Evolutionary conservation across 2,888 invertebrate species (phyloP).

Genomic region (Dermolepida albohirtum): DNA sequence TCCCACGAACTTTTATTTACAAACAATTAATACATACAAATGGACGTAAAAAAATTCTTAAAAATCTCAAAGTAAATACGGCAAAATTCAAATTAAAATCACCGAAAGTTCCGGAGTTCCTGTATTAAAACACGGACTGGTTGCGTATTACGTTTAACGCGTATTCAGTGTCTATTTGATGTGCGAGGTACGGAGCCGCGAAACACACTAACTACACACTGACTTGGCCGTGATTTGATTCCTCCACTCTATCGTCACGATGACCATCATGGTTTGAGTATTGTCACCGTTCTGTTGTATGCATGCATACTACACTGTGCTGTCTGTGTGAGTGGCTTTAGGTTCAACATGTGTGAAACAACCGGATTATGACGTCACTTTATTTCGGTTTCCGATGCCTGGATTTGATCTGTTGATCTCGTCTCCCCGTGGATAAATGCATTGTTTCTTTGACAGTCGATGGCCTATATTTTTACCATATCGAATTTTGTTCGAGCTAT

Average conservation of each 20-base stretch:
- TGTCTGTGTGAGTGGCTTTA: conserved; percentile 46
- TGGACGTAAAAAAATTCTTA: not conserved
- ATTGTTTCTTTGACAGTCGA: conserved; percentile 17
- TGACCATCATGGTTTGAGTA: conserved; percentile 56
- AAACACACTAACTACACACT: conserved; percentile 60
- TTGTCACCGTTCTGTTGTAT: conserved; percentile 29
- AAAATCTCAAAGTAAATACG: not conserved
- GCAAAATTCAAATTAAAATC: not conserved
- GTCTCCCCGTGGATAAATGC: conserved; percentile 6
- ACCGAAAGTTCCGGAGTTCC: conserved; percentile 7
- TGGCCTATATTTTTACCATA: conserved; percentile 10
- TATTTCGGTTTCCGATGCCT: conserved; percentile 24
- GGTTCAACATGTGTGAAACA: conserved; percentile 51
- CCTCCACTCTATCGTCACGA: conserved; percentile 57
- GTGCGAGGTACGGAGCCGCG: conserved; percentile 59
- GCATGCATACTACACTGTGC: conserved; percentile 24
- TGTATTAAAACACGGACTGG: conserved; percentile 29
- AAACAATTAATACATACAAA: not conserved
- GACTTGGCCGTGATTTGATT: conserved; percentile 50
- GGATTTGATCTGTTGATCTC: conserved; percentile 30
- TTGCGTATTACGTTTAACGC: conserved; percentile 23
- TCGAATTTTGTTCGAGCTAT: not conserved
- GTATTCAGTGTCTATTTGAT: conserved; percentile 50
- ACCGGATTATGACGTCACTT: conserved; percentile 47
- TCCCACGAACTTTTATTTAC: conserved; percentile 8